Conservation (phyloP, 2,113 vertebrate species). For the Empidonax traillii region DNA sequence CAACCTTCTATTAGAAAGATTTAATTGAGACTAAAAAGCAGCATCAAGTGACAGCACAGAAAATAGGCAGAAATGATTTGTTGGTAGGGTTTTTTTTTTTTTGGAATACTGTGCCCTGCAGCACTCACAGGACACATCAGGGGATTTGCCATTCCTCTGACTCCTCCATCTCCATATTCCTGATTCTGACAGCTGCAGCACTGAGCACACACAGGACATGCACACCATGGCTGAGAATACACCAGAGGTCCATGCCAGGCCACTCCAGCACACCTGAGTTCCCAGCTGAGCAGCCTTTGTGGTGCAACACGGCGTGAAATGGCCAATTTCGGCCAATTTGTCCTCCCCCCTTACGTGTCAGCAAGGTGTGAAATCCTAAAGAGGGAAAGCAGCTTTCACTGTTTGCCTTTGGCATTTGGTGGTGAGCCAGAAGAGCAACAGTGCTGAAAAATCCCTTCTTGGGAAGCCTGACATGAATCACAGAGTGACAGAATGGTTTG, state of each 20-base stretch:
- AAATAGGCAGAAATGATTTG: neutral
- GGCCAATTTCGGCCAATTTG: conserved; percentile 16
- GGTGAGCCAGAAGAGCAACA: neutral
- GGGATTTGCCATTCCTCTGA: neutral
- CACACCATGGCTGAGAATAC: fast-evolving
- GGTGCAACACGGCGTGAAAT: neutral
- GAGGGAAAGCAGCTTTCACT: neutral
- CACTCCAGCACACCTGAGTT: neutral
- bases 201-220: fast-evolving
- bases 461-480: neutral
- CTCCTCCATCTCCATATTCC: neutral
- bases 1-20: neutral
- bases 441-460: neutral
- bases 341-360: neutral
- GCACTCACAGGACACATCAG: neutral
- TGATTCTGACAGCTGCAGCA: neutral
- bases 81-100: neutral
- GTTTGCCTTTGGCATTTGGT: neutral
- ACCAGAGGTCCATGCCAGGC: neutral
- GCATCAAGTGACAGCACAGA: neutral
- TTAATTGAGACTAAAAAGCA: neutral
- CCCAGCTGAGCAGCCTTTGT: neutral
- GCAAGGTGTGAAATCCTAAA: neutral
- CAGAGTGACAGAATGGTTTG: neutral
- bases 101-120: neutral